Percentiles rank a stretch among this genome's conserved stretches.
phyloP scores from a whole-genome alignment of 2,888 invertebrate genomes.

The Nephrotoma flavescens region DNA sequence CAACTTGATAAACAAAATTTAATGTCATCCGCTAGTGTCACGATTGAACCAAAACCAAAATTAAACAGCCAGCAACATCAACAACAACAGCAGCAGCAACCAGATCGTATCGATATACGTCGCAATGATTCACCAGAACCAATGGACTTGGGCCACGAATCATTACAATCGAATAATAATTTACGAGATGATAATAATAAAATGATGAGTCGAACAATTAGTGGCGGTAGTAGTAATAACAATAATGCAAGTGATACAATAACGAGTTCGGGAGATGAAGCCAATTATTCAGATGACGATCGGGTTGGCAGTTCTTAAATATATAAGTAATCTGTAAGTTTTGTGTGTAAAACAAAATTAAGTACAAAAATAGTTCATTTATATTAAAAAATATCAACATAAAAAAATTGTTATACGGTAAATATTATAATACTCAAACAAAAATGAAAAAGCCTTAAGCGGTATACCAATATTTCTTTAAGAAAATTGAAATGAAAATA shows the following conservation, averaged over 20 bases:
- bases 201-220: background rate
- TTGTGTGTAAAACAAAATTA: background rate
- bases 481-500: background rate
- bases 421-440: slow-evolving; percentile 5
- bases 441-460: slow-evolving; percentile 28
- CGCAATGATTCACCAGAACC: slow-evolving; percentile 29
- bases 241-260: slow-evolving; percentile 26
- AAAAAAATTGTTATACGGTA: background rate
- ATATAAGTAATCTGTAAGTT: slow-evolving; percentile 2
- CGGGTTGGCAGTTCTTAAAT: slow-evolving; percentile 28
- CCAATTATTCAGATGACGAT: slow-evolving; percentile 30
- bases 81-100: background rate
- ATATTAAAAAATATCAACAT: background rate
- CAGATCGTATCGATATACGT: slow-evolving; percentile 18
- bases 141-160: slow-evolving; percentile 25
- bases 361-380: slow-evolving; percentile 1
- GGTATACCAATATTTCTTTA: slow-evolving; percentile 25
- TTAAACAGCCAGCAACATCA: background rate
- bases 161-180: background rate
- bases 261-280: slow-evolving; percentile 27
- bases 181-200: background rate
- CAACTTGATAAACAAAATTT: background rate
- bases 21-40: slow-evolving; percentile 13
- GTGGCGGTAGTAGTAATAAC: background rate
- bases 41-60: slow-evolving; percentile 22